A percentile compares a stretch with the other conserved stretches of the same genome.
Conservation (phyloP, 2,113 vertebrate species). For the Rhinogobius similis region DNA sequence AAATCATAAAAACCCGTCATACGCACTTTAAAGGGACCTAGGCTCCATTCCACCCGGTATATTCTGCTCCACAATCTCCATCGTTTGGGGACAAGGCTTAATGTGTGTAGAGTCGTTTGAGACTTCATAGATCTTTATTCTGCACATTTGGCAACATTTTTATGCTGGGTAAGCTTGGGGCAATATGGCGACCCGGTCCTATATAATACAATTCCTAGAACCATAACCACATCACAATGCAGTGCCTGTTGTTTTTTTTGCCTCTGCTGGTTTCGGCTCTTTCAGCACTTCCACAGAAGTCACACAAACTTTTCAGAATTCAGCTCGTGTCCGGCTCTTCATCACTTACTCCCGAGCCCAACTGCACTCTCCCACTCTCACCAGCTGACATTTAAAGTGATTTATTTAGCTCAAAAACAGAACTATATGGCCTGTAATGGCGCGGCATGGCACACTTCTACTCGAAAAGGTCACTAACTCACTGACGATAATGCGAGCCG, state of each 20-base stretch:
- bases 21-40: too few species aligned
- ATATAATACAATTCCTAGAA: background rate
- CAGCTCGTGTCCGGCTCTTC: background rate
- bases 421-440: background rate
- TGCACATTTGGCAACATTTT: background rate
- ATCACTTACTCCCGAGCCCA: background rate
- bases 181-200: background rate
- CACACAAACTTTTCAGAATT: background rate
- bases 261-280: background rate
- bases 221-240: background rate
- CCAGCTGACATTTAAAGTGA: constrained; percentile 11
- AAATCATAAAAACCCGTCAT: too few species aligned
- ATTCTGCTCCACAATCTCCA: too few species aligned
- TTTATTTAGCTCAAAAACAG: constrained; percentile 11
- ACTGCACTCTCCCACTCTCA: background rate
- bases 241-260: background rate
- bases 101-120: too few species aligned
- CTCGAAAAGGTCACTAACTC: background rate
- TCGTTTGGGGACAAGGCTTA: too few species aligned
- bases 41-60: too few species aligned
- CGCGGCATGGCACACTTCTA: background rate
- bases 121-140: too few species aligned
- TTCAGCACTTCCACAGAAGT: background rate
- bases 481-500: background rate
- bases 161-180: background rate